Evolutionary conservation across 1,140 invertebrate species (phyloP).

Genomic region (Monochamus saltuarius): DNA sequence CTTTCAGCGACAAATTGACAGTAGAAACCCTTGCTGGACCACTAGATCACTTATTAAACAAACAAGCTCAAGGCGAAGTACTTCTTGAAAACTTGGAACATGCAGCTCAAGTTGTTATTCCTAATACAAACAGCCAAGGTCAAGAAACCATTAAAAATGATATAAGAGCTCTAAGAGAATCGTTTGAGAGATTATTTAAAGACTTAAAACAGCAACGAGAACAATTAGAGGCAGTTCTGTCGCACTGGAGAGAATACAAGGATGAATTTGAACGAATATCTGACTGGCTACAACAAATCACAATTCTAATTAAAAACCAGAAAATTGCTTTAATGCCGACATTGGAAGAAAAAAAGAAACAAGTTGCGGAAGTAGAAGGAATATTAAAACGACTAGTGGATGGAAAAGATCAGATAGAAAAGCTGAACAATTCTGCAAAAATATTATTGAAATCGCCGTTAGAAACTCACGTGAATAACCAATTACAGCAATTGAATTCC

Average conservation of each 20-base stretch:
- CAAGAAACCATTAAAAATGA: slow-evolving; percentile 81
- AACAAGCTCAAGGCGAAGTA: slow-evolving; percentile 87
- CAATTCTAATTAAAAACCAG: slow-evolving; percentile 87
- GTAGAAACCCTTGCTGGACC: slow-evolving; percentile 86
- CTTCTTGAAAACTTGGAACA: slow-evolving; percentile 84
- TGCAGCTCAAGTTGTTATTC: slow-evolving; percentile 80
- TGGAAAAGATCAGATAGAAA: slow-evolving; percentile 82
- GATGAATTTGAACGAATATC: slow-evolving; percentile 89
- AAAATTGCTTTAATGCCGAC: slow-evolving; percentile 81
- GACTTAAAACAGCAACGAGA: slow-evolving; percentile 85
- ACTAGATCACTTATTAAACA: slow-evolving; percentile 81
- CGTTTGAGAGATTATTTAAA: slow-evolving; percentile 77
- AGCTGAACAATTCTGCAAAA: slow-evolving; percentile 76
- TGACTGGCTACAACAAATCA: slow-evolving; percentile 92
- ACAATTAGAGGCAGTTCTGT: slow-evolving; percentile 76
- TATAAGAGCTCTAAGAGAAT: slow-evolving; percentile 78
- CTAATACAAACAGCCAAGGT: slow-evolving; percentile 76
- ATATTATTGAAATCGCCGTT: slow-evolving; percentile 78
- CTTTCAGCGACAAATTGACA: slow-evolving; percentile 81
- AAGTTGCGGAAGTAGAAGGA: slow-evolving; percentile 77
- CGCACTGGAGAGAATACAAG: slow-evolving; percentile 87
- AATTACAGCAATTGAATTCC: slow-evolving; percentile 86
- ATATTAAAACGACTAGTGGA: slow-evolving; percentile 74
- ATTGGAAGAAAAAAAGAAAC: slow-evolving; percentile 81
- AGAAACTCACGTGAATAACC: slow-evolving; percentile 89